Base-by-base conservation (phyloP, 2,888 invertebrate species). In the Cyclophora albipunctata region DNA sequence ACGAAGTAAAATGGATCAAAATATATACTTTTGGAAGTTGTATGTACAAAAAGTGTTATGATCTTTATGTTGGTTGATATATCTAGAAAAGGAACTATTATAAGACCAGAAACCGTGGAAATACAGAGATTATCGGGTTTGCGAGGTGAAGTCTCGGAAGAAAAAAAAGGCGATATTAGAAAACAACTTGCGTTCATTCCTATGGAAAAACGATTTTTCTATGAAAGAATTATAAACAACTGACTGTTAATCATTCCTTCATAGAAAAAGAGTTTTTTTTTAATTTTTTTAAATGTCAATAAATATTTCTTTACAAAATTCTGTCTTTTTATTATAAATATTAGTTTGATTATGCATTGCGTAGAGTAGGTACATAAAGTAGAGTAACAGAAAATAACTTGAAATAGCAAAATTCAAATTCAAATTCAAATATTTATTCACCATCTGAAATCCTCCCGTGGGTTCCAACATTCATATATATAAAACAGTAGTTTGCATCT, bases 1-100 rank as follows among this genome's bases (percentile, higher is more conserved):
- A 46, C 37, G 46, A 51, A 47, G 59, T 48, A 52, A 60, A 50
- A 63, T 48, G 45, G 48, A 45, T 45, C 43, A 45, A 47, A 35
- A 41, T 51, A 34, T 47, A 51, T 33, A 40, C 47, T 41, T 48
- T 45, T 42, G 51, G 51, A 33, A 40, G 40, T 37, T 51, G 48
- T 48, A 41, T 48, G 41, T 48, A 51, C 45, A 51, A 51, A 51
- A 35, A 45, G 35, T 44, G 42, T n/a, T 48, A 47, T 45, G 51
- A 51, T 45, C 45, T 51, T 51, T 42, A 34, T 43, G 42, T 45
- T 44, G 42, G 47, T 48, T 37, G 45, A 47, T 41, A 45, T 48
- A 45, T 48, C 37, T 34, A 48, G 45, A 51, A 51, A 42, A 48
- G 34, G 45, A 45, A 34, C 44, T 47, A 20, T 20, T 20, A 20